A percentile compares a stretch with the other conserved stretches of the same genome.
These are phyloP conservation scores for Spodoptera litura DNA, from an alignment of 1,140 invertebrate species.

Conservation along the genomic window DNA sequence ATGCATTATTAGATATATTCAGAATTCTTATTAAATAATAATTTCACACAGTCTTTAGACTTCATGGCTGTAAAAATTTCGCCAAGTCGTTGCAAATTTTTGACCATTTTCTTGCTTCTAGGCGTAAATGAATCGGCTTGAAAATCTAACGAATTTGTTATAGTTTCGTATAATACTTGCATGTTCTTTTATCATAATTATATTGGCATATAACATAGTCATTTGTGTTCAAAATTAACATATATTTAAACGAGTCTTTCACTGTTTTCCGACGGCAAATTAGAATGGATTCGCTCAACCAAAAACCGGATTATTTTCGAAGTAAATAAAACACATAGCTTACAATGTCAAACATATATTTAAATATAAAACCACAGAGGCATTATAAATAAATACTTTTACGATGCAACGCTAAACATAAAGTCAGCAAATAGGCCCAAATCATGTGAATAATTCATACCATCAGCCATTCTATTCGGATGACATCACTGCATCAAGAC, in stretches of 20 bases:
- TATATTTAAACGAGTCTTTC: not conserved
- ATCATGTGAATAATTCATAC: conserved; percentile 68
- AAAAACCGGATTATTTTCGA: not conserved
- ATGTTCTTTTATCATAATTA: not conserved
- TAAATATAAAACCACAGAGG: not conserved
- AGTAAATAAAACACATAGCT: conserved; percentile 27
- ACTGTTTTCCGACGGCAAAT: conserved; percentile 1
- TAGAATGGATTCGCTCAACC: not conserved
- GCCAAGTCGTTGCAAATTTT: no score
- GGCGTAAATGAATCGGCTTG: no score
- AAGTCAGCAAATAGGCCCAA: conserved; percentile 62
- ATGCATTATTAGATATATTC: no score
- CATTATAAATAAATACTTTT: conserved; percentile 39
- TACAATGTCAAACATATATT: conserved; percentile 12
- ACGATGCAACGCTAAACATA: conserved; percentile 31
- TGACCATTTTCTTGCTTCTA: no score
- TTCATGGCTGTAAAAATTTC: no score
- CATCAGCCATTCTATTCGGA: conserved; percentile 68
- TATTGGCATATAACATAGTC: not conserved
- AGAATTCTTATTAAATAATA: no score
- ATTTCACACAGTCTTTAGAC: no score
- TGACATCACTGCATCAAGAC: conserved; percentile 61
- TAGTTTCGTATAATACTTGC: no score
- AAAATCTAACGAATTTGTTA: no score
- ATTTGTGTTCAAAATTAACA: not conserved